Evolutionary conservation across 2,797 vertebrate species (phyloP), one percentile per base, ranked within the genome.

Genomic region (Dendrocincla tyrannina): DNA sequence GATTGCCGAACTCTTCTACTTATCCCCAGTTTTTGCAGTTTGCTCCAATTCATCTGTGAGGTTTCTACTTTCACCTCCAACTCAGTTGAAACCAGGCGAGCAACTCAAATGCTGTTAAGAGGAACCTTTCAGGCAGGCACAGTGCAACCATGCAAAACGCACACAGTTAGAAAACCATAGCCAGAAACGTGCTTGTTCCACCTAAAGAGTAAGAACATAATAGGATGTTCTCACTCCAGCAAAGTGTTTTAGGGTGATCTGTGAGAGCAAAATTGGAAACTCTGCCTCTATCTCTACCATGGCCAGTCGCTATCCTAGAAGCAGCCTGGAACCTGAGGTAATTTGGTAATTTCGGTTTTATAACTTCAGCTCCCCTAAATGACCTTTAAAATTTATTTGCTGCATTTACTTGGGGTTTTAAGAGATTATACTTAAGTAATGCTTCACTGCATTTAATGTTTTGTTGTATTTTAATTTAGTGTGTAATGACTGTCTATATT

Each of bases 361-460:
- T 0, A 14, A 68, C n/a, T 88, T 89, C 25, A 81, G 18, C 12
- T 86, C 46, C 79, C 28, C 47, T 92, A 85, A 95, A 92, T 56
- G 66, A 94, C 73, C 63, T 85, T 88, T 89, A 64, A 77, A 89
- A 93, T 88, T 44, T 56, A 89, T 92, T 94, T 64, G 32, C 82
- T 91, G 85, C 62, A 69, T 93, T 96, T 96, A 55, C 58, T 75
- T 88, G n/a, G 59, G 33, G 18, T 68, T 95, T 92, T 91, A 92
- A 92, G 81, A 85, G 86, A 80, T 87, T 89, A 73, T 82, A 27
- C 78, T 88, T 74, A 95, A 96, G 88, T 72, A 95, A 85, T 78
- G 72, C 53, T 75, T 91, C 44, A 6, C 60, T 10, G 0, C 59
- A 59, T 91, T 75, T 90, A 84, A 82, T 81, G 27, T 90, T 95